Evolutionary conservation across 2,888 invertebrate species (phyloP).

Genomic region (Rhingia rostrata): DNA sequence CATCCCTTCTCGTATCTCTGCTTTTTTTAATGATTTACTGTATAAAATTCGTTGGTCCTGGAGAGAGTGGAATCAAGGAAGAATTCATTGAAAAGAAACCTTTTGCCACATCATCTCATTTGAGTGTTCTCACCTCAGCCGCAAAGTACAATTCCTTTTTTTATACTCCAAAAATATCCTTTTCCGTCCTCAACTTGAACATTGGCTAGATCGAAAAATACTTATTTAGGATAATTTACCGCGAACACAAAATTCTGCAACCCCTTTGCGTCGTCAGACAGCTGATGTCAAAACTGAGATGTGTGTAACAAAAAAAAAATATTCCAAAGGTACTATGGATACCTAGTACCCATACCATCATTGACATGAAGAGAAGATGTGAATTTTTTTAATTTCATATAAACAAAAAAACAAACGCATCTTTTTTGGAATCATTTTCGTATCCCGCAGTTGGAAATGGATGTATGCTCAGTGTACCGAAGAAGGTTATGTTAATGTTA

Average conservation of each 20-base stretch:
- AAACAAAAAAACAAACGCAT: conserved; percentile 12
- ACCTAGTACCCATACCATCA: not conserved
- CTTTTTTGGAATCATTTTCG: not conserved
- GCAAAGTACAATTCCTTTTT: conserved; percentile 16
- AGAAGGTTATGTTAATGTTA: conserved; percentile 64
- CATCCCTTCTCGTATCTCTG: too few relatives aligned
- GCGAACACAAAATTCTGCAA: conserved; percentile 37
- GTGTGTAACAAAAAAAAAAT: not conserved
- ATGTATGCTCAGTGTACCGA: conserved; percentile 42
- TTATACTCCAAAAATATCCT: conserved; percentile 14
- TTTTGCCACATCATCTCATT: conserved; percentile 45
- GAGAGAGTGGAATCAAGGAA: not conserved
- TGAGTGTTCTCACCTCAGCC: conserved; percentile 57
- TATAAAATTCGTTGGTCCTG: not conserved
- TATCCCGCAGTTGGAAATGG: not conserved
- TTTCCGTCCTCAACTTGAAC: conserved; percentile 13
- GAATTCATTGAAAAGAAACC: not conserved
- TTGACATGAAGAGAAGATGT: not conserved
- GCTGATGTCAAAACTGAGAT: conserved; percentile 62
- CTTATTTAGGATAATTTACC: conserved; percentile 17
- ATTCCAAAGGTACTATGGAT: too few relatives aligned
- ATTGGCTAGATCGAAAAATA: conserved; percentile 46
- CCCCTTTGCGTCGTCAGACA: conserved; percentile 42
- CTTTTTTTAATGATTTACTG: not conserved
- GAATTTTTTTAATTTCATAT: conserved; percentile 8